Evolutionary conservation across 2,888 invertebrate species (phyloP).

Genomic region (Drosophila peninsularis): DNA sequence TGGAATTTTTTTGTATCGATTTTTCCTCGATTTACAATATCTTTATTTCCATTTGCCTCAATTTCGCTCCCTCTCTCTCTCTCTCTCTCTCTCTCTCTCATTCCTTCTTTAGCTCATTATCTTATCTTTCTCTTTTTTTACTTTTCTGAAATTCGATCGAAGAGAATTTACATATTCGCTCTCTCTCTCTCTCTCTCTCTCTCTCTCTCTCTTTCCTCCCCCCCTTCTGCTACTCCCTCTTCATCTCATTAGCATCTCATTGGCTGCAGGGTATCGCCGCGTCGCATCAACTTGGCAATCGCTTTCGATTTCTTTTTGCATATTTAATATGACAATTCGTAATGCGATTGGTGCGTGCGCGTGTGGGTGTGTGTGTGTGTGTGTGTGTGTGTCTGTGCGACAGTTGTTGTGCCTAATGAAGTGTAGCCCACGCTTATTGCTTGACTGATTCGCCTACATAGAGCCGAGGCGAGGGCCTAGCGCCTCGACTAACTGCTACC

Average conservation of each 20-base stretch:
- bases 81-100: background rate
- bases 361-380: background rate
- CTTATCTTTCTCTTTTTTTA: background rate
- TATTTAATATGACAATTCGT: conserved; percentile 61
- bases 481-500: background rate
- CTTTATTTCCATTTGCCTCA: too few relatives aligned
- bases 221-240: background rate
- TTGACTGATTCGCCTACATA: conserved; percentile 42
- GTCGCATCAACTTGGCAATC: conserved; percentile 1
- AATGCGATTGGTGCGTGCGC: conserved; percentile 37
- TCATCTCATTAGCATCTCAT: background rate
- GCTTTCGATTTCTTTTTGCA: conserved; percentile 40
- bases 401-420: conserved; percentile 59
- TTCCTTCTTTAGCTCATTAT: background rate
- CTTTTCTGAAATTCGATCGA: too few relatives aligned
- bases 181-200: background rate
- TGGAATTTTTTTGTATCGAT: too few relatives aligned
- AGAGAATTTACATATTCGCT: too few relatives aligned
- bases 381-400: conserved; percentile 23
- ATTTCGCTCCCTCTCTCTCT: too few relatives aligned
- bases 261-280: conserved; percentile 6
- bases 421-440: conserved; percentile 58
- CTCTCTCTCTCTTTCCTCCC: background rate
- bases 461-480: background rate
- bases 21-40: too few relatives aligned